Base-by-base conservation (phyloP, 2,113 vertebrate genomes). In the Phrynosoma blainvillii region DNA sequence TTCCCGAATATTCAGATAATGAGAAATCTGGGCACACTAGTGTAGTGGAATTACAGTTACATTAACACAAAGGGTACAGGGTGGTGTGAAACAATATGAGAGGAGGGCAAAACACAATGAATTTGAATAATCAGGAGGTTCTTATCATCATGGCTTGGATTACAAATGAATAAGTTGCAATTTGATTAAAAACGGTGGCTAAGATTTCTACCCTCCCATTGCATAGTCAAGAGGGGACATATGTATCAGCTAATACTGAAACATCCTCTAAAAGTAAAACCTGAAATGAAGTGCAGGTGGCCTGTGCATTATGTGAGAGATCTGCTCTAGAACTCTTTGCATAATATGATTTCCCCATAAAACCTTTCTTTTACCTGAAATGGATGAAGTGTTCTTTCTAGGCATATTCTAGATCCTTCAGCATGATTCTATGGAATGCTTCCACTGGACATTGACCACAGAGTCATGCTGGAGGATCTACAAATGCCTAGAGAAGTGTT, bases 111-210 rank as follows among this genome's bases (percentile, higher is more conserved):
- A 71, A 79, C 32, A 27, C 18, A 32, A n/a, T 71, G 27, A 52
- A 59, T 80, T 21, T 73, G 52, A 40, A 86, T 80, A 79, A 40
- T 23, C 21, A 36, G 7, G 52, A 74, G 18, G 18, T 90, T 92
- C 88, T 91, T 85, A 94, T 92, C 92, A 93, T 93, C 89, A 93
- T 89, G 91, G 88, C 92, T 94, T 80, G 80, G 79, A 81, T 85
- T 95, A 89, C 86, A 36, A 47, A 20, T 77, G 27, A 16, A 5
- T 70, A 66, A 66, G 66, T 86, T 93, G 91, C 87, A 89, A 91
- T 91, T 89, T 91, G 85, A 80, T 21, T 92, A 86, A 93, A 93
- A 30, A 92, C 90, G 84, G 90, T 93, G 85, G 84, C 16, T 21
- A 92, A 86, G 93, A 83, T 90, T 62, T 18, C 59, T 62, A 16